Conservation (phyloP, 1,140 invertebrate species). For the Neotoxoptera formosana region DNA sequence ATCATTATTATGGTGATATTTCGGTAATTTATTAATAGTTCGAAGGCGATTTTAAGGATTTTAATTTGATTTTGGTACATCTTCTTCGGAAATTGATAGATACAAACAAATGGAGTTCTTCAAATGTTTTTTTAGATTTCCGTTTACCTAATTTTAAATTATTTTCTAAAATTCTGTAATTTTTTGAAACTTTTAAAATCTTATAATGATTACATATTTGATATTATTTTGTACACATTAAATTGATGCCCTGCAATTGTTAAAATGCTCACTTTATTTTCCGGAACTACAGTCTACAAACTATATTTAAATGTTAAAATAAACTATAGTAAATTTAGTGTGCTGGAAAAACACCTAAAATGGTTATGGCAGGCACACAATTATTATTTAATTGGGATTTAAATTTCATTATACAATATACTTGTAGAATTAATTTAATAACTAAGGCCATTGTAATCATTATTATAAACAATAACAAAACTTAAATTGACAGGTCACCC, state of each 20-base stretch:
- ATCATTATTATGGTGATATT: background rate
- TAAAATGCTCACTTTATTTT: background rate
- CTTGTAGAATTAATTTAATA: background rate
- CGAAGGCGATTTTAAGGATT: too few relatives aligned
- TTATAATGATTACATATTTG: background rate
- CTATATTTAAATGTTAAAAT: background rate
- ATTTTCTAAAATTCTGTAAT: too few relatives aligned
- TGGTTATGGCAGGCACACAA: background rate
- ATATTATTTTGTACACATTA: background rate
- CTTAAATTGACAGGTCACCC: background rate
- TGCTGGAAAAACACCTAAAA: background rate
- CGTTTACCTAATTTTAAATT: too few relatives aligned
- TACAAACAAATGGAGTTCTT: background rate
- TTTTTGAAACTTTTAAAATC: background rate
- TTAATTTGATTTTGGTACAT: background rate
- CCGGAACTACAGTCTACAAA: background rate
- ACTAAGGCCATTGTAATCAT: background rate
- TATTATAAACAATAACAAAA: slow-evolving; percentile 13
- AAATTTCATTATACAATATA: slow-evolving; percentile 3
- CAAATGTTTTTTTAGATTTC: background rate
- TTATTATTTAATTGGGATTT: background rate
- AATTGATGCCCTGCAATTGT: background rate
- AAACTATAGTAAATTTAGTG: background rate
- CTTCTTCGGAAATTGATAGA: too few relatives aligned
- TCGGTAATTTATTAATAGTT: too few relatives aligned